phyloP scores from a whole-genome alignment of 2,797 vertebrate genomes.

The Allobates femoralis region DNA sequence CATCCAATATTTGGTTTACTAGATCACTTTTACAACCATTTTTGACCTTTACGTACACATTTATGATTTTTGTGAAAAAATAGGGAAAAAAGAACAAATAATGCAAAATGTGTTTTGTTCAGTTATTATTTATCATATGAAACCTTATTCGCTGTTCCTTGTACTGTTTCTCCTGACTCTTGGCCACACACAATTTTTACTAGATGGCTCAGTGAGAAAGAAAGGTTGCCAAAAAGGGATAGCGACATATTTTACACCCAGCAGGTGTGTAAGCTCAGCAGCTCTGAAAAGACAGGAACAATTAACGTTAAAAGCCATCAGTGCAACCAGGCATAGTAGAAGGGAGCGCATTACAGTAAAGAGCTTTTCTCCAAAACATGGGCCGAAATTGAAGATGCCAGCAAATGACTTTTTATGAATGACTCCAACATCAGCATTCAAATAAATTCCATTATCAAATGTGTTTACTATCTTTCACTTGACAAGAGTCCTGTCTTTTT shows the following conservation, averaged over 20 bases:
- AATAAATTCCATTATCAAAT: background rate
- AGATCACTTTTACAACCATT: background rate
- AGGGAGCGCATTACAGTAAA: conserved; percentile 5
- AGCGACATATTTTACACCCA: conserved; percentile 61
- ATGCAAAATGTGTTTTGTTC: background rate
- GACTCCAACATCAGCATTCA: background rate
- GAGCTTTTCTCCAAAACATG: conserved; percentile 7
- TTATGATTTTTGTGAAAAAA: background rate
- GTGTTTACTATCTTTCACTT: background rate
- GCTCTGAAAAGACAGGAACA: conserved; percentile 50
- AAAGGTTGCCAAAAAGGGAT: conserved; percentile 52
- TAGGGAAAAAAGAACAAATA: background rate
- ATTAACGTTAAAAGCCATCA: conserved; percentile 59
- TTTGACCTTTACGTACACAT: background rate
- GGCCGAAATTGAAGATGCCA: background rate
- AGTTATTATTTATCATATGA: background rate
- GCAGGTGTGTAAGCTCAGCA: conserved; percentile 56
- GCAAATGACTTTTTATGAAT: conserved; percentile 1
- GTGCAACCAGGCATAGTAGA: conserved; percentile 37
- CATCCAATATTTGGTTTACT: background rate
- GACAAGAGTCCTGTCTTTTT: background rate
- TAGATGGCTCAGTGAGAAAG: conserved; percentile 39
- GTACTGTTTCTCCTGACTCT: conserved; percentile 38
- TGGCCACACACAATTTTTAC: conserved; percentile 18
- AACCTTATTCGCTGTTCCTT: background rate